Conservation (phyloP, 2,888 invertebrate species). For the Amorpha juglandis region DNA sequence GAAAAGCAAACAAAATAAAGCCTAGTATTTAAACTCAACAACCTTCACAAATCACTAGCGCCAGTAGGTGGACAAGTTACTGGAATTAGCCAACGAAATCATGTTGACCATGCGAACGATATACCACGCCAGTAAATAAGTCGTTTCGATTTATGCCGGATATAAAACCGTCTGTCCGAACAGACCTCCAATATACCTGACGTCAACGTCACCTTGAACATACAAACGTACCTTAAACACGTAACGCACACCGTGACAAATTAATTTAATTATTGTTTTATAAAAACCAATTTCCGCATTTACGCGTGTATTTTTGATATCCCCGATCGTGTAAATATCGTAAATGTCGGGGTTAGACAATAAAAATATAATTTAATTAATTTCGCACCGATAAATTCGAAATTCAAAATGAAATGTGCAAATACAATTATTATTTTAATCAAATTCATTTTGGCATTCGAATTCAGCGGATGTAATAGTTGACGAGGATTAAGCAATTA, state of each 20-base stretch:
- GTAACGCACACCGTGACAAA: constrained; percentile 8
- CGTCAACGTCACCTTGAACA: constrained; percentile 35
- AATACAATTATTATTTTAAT: not conserved
- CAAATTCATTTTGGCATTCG: not conserved
- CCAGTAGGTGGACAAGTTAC: constrained; percentile 22
- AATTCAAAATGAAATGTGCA: not conserved
- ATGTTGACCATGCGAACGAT: constrained; percentile 39
- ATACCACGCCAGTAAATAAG: constrained; percentile 38
- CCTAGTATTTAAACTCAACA: constrained; percentile 16
- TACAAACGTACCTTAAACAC: constrained; percentile 24
- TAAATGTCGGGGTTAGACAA: not conserved
- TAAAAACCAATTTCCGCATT: constrained; percentile 12
- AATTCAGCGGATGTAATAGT: not conserved
- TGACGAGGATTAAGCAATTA: constrained; percentile 9
- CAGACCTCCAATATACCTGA: constrained; percentile 43
- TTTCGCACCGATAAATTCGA: not conserved
- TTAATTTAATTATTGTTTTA: constrained; percentile 22
- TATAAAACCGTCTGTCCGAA: constrained; percentile 49
- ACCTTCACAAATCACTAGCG: constrained; percentile 24
- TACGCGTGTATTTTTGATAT: constrained; percentile 8
- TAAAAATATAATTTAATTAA: not conserved
- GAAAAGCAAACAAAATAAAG: not conserved
- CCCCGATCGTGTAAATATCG: not conserved
- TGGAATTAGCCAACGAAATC: constrained; percentile 40
- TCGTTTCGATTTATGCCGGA: constrained; percentile 53